phyloP scores from a whole-genome alignment of 1,140 invertebrate species.

The Drosophila lacertosa region DNA sequence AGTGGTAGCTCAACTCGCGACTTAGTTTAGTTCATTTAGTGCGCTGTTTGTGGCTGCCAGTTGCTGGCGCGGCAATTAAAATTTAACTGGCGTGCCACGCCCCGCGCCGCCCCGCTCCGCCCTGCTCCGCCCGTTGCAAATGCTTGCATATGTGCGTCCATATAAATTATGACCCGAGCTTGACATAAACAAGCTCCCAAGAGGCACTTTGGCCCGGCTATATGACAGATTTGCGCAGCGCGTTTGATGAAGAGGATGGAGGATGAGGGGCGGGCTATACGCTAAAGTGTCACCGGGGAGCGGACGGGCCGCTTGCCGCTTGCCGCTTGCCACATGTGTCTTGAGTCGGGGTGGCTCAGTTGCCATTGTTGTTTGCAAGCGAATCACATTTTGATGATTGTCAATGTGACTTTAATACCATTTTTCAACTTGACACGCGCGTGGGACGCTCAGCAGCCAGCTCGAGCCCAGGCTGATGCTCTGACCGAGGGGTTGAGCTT shows the following conservation, averaged over 20 bases:
- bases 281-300: conserved; percentile 78
- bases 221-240: conserved; percentile 82
- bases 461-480: neutral
- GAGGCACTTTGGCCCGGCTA: conserved; percentile 79
- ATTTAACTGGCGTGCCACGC: conserved; percentile 65
- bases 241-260: conserved; percentile 68
- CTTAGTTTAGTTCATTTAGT: conserved; percentile 80
- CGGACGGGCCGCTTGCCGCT: too few species aligned
- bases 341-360: conserved; percentile 26
- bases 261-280: conserved; percentile 27
- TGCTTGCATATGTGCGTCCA: conserved; percentile 58
- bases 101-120: conserved; percentile 1
- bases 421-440: conserved; percentile 77
- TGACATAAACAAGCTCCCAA: conserved; percentile 84
- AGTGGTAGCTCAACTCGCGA: conserved; percentile 73
- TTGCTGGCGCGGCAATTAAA: conserved; percentile 60
- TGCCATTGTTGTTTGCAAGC: conserved; percentile 66
- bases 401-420: conserved; percentile 84
- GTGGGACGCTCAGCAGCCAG: conserved; percentile 7
- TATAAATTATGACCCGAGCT: conserved; percentile 81
- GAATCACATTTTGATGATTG: conserved; percentile 83
- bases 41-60: conserved; percentile 26
- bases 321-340: conserved; percentile 65
- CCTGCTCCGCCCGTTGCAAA: conserved; percentile 16
- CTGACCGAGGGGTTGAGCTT: conserved; percentile 4